phyloP scores from a whole-genome alignment of 2,888 invertebrate genomes.

The Eilema sororculum region DNA sequence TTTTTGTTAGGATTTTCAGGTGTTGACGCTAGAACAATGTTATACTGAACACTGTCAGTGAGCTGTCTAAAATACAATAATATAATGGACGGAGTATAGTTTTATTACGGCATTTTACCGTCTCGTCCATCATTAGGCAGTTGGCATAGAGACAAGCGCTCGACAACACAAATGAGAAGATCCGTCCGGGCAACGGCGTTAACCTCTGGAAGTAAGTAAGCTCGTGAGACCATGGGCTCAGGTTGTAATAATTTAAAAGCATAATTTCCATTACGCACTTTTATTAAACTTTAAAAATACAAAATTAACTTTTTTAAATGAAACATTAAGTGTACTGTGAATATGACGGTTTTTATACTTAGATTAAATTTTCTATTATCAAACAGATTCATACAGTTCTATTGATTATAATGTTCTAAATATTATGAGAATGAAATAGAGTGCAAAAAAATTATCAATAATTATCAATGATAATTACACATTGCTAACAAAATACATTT shows the following conservation, averaged over 20 bases:
- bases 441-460: neutral
- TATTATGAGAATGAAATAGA: neutral
- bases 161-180: too few relatives aligned
- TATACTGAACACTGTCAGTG: too few relatives aligned
- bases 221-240: neutral
- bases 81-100: too few relatives aligned
- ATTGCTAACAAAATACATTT: neutral
- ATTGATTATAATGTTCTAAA: neutral
- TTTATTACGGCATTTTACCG: too few relatives aligned
- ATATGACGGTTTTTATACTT: constrained; percentile 22
- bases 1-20: too few relatives aligned
- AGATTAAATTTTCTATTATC: constrained; percentile 16
- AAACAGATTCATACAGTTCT: constrained; percentile 13
- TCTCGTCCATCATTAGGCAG: too few relatives aligned
- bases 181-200: too few relatives aligned
- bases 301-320: constrained; percentile 58
- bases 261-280: constrained; percentile 41
- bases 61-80: too few relatives aligned
- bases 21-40: too few relatives aligned
- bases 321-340: constrained; percentile 37
- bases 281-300: constrained; percentile 58
- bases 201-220: too few relatives aligned
- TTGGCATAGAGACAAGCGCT: too few relatives aligned
- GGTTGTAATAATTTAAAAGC: neutral
- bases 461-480: neutral